phyloP scores from a whole-genome alignment of 2,888 invertebrate species.

The Morpho deidamia region DNA sequence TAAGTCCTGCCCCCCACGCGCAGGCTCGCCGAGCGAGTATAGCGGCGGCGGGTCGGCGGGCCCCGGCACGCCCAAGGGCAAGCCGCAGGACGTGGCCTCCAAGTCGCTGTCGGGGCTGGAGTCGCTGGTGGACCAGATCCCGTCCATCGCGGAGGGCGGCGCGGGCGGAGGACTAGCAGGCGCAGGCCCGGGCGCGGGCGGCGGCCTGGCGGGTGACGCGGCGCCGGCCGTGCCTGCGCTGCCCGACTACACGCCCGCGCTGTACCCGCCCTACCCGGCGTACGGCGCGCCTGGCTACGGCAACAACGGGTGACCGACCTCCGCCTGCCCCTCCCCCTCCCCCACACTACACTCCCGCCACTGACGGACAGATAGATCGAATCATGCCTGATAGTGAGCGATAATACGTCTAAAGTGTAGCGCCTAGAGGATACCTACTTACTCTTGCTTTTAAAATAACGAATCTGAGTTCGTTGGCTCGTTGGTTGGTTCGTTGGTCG shows the following conservation, averaged over 20 bases:
- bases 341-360: too few relatives aligned
- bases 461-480: too few relatives aligned
- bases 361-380: too few relatives aligned
- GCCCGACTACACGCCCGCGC: conserved; percentile 40
- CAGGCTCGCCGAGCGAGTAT: conserved; percentile 63
- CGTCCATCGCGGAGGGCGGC: conserved; percentile 87
- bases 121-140: conserved; percentile 94
- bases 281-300: conserved; percentile 52
- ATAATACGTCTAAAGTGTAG: too few relatives aligned
- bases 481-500: too few relatives aligned
- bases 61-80: conserved; percentile 57
- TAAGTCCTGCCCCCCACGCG: conserved; percentile 23
- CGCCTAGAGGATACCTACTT: too few relatives aligned
- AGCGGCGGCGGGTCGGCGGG: conserved; percentile 26
- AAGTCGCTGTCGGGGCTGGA: conserved; percentile 92
- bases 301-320: conserved; percentile 62
- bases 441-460: too few relatives aligned
- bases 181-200: conserved; percentile 49
- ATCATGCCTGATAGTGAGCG: too few relatives aligned
- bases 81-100: conserved; percentile 86
- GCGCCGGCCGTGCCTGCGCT: conserved; percentile 41
- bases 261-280: conserved; percentile 59
- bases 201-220: conserved; percentile 67
- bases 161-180: conserved; percentile 70
- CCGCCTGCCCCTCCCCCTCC: too few relatives aligned